Conservation (phyloP, 37 sponge, comb jelly and placozoan genomes). For the Ephydatia muelleri region DNA sequence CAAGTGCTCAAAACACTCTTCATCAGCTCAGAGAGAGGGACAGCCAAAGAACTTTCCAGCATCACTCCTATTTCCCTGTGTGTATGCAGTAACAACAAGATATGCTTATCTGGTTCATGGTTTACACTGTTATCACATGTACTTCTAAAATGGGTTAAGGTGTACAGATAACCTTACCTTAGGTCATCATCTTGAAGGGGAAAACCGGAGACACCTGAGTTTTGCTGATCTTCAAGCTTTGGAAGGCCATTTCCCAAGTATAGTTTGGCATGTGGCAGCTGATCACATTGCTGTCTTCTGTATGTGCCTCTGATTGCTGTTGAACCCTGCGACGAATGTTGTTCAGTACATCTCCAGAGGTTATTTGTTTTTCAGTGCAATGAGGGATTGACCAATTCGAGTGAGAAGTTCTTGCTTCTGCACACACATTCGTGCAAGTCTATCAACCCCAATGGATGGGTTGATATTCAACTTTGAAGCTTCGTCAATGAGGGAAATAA, state of each 20-base stretch:
- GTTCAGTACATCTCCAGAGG: background rate
- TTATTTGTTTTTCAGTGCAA: background rate
- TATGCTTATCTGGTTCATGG: background rate
- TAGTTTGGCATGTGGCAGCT: background rate
- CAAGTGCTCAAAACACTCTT: background rate
- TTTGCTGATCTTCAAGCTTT: slow-evolving; percentile 1
- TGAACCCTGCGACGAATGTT: slow-evolving; percentile 1
- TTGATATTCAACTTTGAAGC: slow-evolving; percentile 1
- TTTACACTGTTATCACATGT: background rate
- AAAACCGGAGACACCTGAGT: background rate
- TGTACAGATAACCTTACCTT: background rate
- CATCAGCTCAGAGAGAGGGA: background rate
- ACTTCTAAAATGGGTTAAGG: background rate
- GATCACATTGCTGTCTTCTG: too few relatives aligned
- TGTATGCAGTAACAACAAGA: background rate
- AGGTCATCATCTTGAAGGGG: background rate
- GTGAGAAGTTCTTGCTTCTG: background rate
- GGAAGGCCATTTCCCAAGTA: background rate
- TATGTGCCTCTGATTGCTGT: background rate
- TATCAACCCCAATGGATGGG: background rate
- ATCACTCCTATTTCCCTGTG: slow-evolving; percentile 1
- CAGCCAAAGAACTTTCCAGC: slow-evolving; percentile 1
- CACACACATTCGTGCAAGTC: background rate
- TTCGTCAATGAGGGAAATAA: background rate
- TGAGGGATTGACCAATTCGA: background rate